Evolutionary conservation across 1,140 invertebrate species (phyloP).

Genomic region (Pissodes strobi): DNA sequence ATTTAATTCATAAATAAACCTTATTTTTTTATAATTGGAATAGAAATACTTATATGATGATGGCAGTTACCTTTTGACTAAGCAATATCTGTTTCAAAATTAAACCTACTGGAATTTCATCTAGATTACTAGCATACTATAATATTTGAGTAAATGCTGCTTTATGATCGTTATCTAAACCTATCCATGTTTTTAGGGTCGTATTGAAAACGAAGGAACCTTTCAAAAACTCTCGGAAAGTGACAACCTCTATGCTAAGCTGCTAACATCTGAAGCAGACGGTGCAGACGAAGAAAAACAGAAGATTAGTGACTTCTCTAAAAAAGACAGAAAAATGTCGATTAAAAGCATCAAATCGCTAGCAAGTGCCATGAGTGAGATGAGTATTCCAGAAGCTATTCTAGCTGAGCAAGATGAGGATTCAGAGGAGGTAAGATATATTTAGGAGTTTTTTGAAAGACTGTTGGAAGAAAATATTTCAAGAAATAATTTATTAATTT

Average conservation of each 20-base stretch:
- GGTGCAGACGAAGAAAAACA: slow-evolving; percentile 39
- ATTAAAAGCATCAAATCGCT: slow-evolving; percentile 42
- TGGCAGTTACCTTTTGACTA: too few relatives aligned
- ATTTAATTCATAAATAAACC: too few relatives aligned
- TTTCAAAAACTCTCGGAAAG: slow-evolving; percentile 67
- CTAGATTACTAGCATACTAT: too few relatives aligned
- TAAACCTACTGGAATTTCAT: too few relatives aligned
- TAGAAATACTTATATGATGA: background rate
- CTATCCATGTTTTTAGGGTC: slow-evolving; percentile 31
- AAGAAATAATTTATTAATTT: too few relatives aligned
- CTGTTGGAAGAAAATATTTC: too few relatives aligned
- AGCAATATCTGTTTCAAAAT: too few relatives aligned
- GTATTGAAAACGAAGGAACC: slow-evolving; percentile 68
- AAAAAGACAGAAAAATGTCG: slow-evolving; percentile 43
- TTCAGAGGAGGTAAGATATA: slow-evolving; percentile 11
- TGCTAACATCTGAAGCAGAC: slow-evolving; percentile 52
- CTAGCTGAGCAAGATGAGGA: slow-evolving; percentile 43
- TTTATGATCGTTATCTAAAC: too few relatives aligned
- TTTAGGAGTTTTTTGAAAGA: background rate
- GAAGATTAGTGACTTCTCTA: slow-evolving; percentile 34
- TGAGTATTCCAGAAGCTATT: slow-evolving; percentile 49
- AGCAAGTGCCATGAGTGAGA: slow-evolving; percentile 45
- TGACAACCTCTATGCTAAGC: slow-evolving; percentile 65
- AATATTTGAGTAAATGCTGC: too few relatives aligned
- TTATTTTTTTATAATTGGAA: too few relatives aligned